phyloP scores from a whole-genome alignment of 2,797 vertebrate species.

The Coreius guichenoti region DNA sequence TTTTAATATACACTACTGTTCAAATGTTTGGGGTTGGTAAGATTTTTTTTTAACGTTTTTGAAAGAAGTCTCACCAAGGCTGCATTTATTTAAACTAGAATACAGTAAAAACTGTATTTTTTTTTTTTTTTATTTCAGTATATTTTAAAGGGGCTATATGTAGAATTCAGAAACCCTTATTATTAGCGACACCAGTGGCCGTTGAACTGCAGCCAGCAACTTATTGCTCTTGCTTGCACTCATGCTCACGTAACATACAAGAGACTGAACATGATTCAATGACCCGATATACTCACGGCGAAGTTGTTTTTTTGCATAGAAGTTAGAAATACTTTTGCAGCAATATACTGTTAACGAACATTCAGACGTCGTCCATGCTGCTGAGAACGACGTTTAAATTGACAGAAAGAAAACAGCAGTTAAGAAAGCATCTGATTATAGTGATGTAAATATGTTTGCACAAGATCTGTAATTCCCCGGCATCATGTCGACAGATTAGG shows the following conservation, averaged over 20 bases:
- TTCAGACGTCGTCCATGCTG: too few relatives aligned
- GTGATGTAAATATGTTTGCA: neutral
- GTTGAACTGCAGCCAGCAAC: neutral
- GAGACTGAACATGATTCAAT: neutral
- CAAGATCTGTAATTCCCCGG: neutral
- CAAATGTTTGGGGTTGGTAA: too few relatives aligned
- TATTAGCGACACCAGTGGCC: neutral
- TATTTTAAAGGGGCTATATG: neutral
- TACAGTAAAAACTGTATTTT: neutral
- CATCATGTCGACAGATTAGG: neutral
- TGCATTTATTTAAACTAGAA: neutral
- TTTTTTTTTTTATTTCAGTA: neutral
- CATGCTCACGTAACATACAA: too few relatives aligned
- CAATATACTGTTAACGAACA: neutral
- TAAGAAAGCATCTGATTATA: neutral
- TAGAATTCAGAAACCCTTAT: neutral
- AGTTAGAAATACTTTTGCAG: neutral
- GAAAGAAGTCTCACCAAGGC: neutral
- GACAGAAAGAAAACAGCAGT: neutral
- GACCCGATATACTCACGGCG: neutral
- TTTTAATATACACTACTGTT: neutral
- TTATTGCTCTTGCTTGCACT: too few relatives aligned
- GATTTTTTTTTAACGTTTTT: neutral
- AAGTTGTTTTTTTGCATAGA: neutral
- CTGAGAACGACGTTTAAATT: neutral